phyloP scores from a whole-genome alignment of 2,113 vertebrate genomes.

The Ancistrus triradiatus region DNA sequence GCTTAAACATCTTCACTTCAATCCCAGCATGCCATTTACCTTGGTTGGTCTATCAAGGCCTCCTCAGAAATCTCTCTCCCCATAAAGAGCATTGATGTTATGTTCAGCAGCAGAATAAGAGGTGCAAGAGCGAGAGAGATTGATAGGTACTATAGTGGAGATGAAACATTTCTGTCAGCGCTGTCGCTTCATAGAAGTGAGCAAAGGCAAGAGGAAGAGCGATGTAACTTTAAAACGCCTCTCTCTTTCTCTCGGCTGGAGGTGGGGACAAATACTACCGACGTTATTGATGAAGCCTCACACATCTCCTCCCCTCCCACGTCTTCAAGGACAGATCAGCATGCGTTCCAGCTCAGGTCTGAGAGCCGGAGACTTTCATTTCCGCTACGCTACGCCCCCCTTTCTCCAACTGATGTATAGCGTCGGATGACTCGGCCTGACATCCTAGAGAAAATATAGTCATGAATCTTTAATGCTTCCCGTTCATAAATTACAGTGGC shows the following conservation, averaged over 20 bases:
- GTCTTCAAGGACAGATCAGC: constrained; percentile 43
- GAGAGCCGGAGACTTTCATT: constrained; percentile 16
- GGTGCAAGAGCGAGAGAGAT: constrained; percentile 23
- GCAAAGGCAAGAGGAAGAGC: constrained; percentile 19
- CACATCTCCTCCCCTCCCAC: constrained; percentile 16
- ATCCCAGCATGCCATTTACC: constrained; percentile 24
- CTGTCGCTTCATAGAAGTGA: not conserved
- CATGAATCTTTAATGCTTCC: constrained; percentile 50
- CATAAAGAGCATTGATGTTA: constrained; percentile 33
- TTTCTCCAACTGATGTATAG: constrained; percentile 41
- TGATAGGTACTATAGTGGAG: constrained; percentile 19
- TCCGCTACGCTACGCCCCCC: not conserved
- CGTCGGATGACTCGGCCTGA: constrained; percentile 22
- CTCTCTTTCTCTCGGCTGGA: constrained; percentile 14
- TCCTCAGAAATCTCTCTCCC: constrained; percentile 24
- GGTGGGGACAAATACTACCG: constrained; percentile 6
- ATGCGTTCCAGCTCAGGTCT: not conserved
- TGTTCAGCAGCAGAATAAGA: constrained; percentile 34
- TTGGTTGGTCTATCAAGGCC: constrained; percentile 21
- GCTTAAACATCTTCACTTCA: constrained; percentile 10
- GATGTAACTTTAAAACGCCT: constrained; percentile 23
- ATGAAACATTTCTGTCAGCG: constrained; percentile 25
- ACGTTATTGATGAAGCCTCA: constrained; percentile 45
- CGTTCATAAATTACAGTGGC: constrained; percentile 49
- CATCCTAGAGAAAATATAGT: constrained; percentile 39